Evolutionary conservation across 2,888 invertebrate genomes (phyloP), one percentile per base, ranked within the genome.

Genomic region (Agrilus cyanescens): DNA sequence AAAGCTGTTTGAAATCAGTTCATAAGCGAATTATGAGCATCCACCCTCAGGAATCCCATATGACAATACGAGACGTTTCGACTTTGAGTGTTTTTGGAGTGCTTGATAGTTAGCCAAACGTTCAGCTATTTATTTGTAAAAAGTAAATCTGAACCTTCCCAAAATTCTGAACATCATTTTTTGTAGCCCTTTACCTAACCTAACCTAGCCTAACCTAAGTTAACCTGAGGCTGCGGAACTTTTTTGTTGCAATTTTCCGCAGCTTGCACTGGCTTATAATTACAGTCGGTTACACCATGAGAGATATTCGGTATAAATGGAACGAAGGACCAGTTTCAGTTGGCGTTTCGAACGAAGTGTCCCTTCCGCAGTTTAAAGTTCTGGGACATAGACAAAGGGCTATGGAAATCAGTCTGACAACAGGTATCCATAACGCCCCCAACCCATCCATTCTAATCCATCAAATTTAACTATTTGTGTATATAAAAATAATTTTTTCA

Each of bases 271-370:
- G 62, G 65, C 65, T 66, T 66, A 63, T 67, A 62, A 62, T 70
- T 73, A 72, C 81, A 93, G 93, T 91, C 85, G 93, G 91, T 79
- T 93, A 93, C 83, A 91, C 91, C 74, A 91, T 90, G 89, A 80
- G 87, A 76, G 91, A 93, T 81, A 91, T 91, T 79, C 83, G 89
- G 68, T 93, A 93, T 83, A 88, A 87, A 73, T 93, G 93, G 93
- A 88, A 89, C 78, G 88, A 90, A 74, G 89, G 89, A 63, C 85
- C 86, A 67, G 85, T 87, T 76, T 89, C 91, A 70, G 90, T 94
- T 71, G 90, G 89, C 72, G 89, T 93, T 67, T 89, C 89, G 74
- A 85, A 85, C 73, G 90, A 91, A 75, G 90, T 93, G 73, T 89
- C 90, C 66, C 83, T 94, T 71, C 93, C 94, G 72, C 93, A 94